A percentile compares a stretch with the other conserved stretches of the same genome.
Conservation (phyloP, 2,113 vertebrate genomes). For the Tetrao urogallus region DNA sequence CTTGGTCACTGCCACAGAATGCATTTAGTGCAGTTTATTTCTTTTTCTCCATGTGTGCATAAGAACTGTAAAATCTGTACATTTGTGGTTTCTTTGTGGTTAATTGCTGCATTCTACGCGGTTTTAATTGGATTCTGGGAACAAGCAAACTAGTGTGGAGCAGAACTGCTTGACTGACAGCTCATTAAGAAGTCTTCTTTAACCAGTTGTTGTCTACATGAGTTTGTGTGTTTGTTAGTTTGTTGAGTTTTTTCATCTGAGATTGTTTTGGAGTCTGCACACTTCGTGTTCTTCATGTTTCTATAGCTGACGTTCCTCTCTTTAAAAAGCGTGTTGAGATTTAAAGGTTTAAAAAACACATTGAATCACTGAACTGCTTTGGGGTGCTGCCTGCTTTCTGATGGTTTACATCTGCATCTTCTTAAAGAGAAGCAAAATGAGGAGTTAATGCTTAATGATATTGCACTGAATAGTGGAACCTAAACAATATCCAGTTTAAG, state of each 20-base stretch:
- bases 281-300: neutral
- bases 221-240: neutral
- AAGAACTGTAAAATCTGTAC: neutral
- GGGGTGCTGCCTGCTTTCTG: neutral
- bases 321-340: neutral
- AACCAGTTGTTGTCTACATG: neutral
- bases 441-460: neutral
- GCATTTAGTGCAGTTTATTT: neutral
- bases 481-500: neutral
- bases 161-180: neutral
- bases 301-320: neutral
- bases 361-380: rapidly evolving
- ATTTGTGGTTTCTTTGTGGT: conserved; percentile 26
- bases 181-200: neutral
- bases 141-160: neutral
- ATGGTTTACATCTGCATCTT: neutral
- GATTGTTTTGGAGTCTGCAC: neutral
- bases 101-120: neutral
- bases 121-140: neutral
- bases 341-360: neutral
- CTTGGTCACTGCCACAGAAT: rapidly evolving
- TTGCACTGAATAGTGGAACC: neutral
- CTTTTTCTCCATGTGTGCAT: neutral
- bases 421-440: neutral
- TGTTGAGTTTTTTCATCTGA: neutral